Evolutionary conservation across 2,797 vertebrate species (phyloP).

Genomic region (Bovichtus variegatus): DNA sequence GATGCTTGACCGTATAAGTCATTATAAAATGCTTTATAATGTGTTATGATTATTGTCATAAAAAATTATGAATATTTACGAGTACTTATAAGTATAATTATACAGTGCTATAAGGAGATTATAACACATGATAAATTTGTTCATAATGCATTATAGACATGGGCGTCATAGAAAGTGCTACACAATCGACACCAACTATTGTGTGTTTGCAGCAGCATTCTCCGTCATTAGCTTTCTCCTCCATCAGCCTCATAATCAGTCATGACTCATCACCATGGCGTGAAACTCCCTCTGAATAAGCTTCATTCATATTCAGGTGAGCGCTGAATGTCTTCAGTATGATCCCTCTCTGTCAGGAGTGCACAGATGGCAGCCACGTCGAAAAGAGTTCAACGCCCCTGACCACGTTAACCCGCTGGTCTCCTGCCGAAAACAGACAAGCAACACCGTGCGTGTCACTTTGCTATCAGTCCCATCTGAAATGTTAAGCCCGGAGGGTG

Average conservation of each 20-base stretch:
- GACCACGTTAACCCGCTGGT: constrained; percentile 55
- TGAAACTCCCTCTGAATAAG: constrained; percentile 49
- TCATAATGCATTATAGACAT: too few species aligned
- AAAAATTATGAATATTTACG: too few species aligned
- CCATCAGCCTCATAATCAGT: constrained; percentile 69
- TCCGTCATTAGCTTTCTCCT: constrained; percentile 53
- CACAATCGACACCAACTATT: constrained; percentile 13
- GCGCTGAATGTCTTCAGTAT: constrained; percentile 16
- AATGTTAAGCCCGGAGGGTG: constrained; percentile 54
- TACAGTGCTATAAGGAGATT: too few species aligned
- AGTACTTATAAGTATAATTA: too few species aligned
- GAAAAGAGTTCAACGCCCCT: constrained; percentile 47
- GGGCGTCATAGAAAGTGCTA: too few species aligned
- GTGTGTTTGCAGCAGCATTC: constrained; percentile 16
- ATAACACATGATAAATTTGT: too few species aligned
- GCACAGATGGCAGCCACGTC: constrained; percentile 43
- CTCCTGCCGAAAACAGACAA: constrained; percentile 58
- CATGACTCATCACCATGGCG: constrained; percentile 65
- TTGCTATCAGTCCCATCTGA: constrained; percentile 58
- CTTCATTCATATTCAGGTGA: constrained; percentile 70
- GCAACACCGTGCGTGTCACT: constrained; percentile 25
- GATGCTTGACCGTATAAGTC: too few species aligned
- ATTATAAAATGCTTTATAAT: too few species aligned
- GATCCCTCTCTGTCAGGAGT: constrained; percentile 41
- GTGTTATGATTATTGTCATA: too few species aligned